Percentiles rank a stretch among this genome's conserved stretches.
These are phyloP conservation scores for Lateolabrax maculatus DNA, from an alignment of 2,797 vertebrate genomes.

Conservation along the genomic window DNA sequence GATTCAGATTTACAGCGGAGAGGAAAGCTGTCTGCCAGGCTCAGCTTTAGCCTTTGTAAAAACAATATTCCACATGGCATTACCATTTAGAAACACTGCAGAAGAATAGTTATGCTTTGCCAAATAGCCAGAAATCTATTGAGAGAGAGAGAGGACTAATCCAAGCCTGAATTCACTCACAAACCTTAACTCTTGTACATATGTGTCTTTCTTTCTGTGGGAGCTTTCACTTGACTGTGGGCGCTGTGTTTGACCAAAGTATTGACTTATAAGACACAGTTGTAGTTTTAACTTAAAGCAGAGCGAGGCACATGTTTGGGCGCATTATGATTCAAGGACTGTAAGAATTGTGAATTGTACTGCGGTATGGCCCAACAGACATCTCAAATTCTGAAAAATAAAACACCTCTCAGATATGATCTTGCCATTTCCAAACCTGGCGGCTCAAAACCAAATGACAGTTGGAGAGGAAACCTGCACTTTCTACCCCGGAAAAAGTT, in stretches of 20 bases:
- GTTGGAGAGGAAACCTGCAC: neutral
- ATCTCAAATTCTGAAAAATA: neutral
- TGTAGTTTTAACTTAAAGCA: neutral
- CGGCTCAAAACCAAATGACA: neutral
- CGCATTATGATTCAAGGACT: neutral
- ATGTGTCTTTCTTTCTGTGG: neutral
- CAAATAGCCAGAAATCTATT: neutral
- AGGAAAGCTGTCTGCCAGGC: neutral
- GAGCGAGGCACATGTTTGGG: neutral
- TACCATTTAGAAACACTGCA: neutral
- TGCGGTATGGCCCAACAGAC: neutral
- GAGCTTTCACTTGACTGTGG: neutral
- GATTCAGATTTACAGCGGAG: slow-evolving; percentile 22
- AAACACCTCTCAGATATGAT: neutral
- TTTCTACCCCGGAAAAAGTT: neutral
- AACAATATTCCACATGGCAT: neutral
- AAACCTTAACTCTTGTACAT: neutral
- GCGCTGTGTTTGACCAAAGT: neutral
- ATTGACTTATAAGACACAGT: neutral
- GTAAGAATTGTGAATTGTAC: neutral
- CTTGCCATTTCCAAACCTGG: neutral
- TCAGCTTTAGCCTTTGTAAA: slow-evolving; percentile 17
- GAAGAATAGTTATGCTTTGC: neutral
- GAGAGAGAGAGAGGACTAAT: neutral
- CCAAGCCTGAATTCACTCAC: neutral